Base-by-base conservation (phyloP, 1,140 invertebrate genomes). In the Habropoda laboriosa region DNA sequence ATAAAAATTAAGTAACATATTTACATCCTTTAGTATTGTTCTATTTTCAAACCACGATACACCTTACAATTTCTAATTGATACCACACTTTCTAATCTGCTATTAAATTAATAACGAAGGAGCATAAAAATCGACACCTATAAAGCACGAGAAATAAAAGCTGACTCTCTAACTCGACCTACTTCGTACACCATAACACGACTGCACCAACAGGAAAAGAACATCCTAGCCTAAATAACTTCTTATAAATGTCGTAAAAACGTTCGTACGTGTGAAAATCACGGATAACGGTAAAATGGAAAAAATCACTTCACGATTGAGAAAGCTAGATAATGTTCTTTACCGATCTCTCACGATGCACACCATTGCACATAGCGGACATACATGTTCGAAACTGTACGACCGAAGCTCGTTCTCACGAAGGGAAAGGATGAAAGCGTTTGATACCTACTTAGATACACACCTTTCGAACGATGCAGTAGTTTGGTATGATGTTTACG, bases 261-360 rank as follows among this genome's bases (percentile, higher is more conserved):
- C 8, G 24, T 18, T 30, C 24, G n/a, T 13, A 30, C 13, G 4
- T 13, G 12, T 27, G 24, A 38, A 57, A 76, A n/a, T 38, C 4
- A 0, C 0, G 8, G 3, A 40, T 42, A n/a, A 45, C 1, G 1
- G 35, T 47, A 2, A 4, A 49, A 35, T n/a, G n/a, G 2, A 3
- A 60, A 60, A 64, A 51, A 74, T 66, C 47, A 24, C 16, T 24
- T 40, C 13, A 1, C 8, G 55, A 61, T 60, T 2, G 74, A 60
- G 75, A 71, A 78, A 78, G 75, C 35, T 40, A 55, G 74, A 21
- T 40, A 79, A 40, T 27, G 42, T 18, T 42, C 2, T 71, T 60
- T 40, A 12, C 30, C 45, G 55, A 49, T 71, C 35, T 78, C 75
- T 40, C 32, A 40, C 66, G 66, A n/a, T 60, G 35, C 55, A 78